Conservation (phyloP, 2,888 invertebrate genomes). For the Criorhina ranunculi region DNA sequence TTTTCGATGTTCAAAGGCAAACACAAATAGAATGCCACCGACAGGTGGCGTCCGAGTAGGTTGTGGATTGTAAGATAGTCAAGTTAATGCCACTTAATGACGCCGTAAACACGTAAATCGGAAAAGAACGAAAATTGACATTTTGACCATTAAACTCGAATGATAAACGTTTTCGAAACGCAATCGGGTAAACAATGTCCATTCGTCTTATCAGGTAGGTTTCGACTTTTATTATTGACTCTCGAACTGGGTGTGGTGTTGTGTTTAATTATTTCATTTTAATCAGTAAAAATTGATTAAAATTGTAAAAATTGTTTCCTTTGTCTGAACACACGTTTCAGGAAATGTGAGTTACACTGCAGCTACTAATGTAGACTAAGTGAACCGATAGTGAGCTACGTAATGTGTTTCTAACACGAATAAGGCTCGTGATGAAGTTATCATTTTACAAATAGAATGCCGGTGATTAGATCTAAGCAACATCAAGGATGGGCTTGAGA, state of each 20-base stretch:
- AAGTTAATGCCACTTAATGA: neutral
- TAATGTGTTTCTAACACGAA: no score
- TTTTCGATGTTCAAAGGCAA: slow-evolving; percentile 32
- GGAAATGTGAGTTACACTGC: neutral
- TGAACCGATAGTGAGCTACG: no score
- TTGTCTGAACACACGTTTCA: neutral
- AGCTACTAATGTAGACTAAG: neutral
- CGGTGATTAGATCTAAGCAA: no score
- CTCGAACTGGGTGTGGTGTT: slow-evolving; percentile 17
- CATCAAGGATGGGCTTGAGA: no score
- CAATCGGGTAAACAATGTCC: neutral
- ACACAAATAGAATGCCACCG: slow-evolving; percentile 10
- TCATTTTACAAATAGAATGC: no score
- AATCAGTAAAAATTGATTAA: slow-evolving; percentile 1
- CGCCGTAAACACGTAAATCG: slow-evolving; percentile 1
- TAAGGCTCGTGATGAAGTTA: no score
- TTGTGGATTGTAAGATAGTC: neutral
- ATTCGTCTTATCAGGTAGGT: slow-evolving; percentile 13
- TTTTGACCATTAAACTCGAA: slow-evolving; percentile 10
- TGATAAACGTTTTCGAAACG: slow-evolving; percentile 2
- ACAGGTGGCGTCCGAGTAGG: slow-evolving; percentile 40
- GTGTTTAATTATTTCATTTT: slow-evolving; percentile 1
- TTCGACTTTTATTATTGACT: neutral
- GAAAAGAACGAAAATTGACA: slow-evolving; percentile 16
- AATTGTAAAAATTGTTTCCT: neutral